These are phyloP conservation scores for Neodiprion virginianus DNA, from an alignment of 1,140 invertebrate genomes.

Conservation along the genomic window DNA sequence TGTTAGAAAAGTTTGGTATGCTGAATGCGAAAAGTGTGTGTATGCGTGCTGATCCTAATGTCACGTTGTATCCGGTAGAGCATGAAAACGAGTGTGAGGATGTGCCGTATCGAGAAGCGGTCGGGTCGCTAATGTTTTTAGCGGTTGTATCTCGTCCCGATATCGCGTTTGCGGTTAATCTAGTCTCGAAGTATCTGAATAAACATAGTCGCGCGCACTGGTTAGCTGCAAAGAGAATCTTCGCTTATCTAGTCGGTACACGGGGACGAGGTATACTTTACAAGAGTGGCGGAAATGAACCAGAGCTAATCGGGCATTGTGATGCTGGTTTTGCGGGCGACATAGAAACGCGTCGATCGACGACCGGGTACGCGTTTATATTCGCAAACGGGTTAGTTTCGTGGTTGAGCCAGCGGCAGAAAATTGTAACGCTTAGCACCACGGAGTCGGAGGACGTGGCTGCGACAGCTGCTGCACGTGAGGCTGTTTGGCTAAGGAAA, in stretches of 20 bases:
- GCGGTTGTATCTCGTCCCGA: background rate
- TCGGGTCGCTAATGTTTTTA: background rate
- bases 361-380: slow-evolving; percentile 23
- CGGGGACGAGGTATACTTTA: slow-evolving; percentile 10
- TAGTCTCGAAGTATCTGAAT: slow-evolving; percentile 12
- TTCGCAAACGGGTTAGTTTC: slow-evolving; percentile 28
- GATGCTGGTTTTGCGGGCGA: slow-evolving; percentile 17
- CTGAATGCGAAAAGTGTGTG: background rate
- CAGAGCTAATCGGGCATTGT: background rate
- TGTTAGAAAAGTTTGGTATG: background rate
- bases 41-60: background rate
- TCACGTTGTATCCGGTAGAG: background rate
- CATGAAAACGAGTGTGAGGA: background rate
- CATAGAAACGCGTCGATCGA: slow-evolving; percentile 18
- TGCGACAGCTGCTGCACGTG: slow-evolving; percentile 32
- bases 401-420: slow-evolving; percentile 44
- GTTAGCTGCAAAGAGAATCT: slow-evolving; percentile 9
- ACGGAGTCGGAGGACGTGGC: slow-evolving; percentile 50
- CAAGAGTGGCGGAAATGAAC: background rate
- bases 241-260: slow-evolving; percentile 15
- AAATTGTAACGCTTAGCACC: slow-evolving; percentile 31
- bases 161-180: background rate
- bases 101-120: background rate
- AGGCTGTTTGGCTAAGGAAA: slow-evolving; percentile 22
- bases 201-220: slow-evolving; percentile 9